Conservation (phyloP, 1,140 invertebrate species). For the Ostrea edulis region DNA sequence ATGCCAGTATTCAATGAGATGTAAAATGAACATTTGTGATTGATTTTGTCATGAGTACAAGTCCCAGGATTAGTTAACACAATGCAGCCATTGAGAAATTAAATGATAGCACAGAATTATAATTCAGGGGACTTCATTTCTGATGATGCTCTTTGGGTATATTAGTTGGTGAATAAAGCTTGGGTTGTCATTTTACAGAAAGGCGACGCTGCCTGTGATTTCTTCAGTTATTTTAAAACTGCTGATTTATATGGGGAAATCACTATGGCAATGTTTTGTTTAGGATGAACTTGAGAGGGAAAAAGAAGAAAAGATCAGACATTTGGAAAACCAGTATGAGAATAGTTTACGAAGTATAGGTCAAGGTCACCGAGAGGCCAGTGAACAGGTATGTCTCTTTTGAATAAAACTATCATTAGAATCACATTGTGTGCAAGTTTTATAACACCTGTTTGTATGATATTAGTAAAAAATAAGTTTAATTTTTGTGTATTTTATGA, state of each 20-base stretch:
- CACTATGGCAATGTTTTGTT: conserved; percentile 17
- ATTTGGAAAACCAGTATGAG: conserved; percentile 73
- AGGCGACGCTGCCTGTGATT: background rate
- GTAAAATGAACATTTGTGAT: background rate
- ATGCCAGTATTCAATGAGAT: background rate
- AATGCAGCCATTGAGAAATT: conserved; percentile 26
- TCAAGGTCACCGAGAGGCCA: conserved; percentile 62
- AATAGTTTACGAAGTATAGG: conserved; percentile 73
- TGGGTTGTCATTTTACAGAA: background rate
- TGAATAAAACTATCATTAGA: too few species aligned
- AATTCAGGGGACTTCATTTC: background rate
- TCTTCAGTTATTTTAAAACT: background rate
- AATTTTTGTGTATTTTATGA: too few species aligned
- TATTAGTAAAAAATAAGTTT: too few species aligned
- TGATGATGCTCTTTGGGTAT: background rate
- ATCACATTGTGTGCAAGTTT: background rate
- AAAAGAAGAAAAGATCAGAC: conserved; percentile 71
- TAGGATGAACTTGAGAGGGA: conserved; percentile 72
- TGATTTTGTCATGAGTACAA: background rate
- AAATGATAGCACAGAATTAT: conserved; percentile 25
- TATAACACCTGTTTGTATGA: too few species aligned
- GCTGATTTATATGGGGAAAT: background rate
- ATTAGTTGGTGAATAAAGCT: background rate
- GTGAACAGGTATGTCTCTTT: conserved; percentile 48
- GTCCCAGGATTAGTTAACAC: background rate